Evolutionary conservation across 1,140 invertebrate genomes (phyloP), one percentile per base, ranked within the genome.

Genomic region (Elysia chlorotica): DNA sequence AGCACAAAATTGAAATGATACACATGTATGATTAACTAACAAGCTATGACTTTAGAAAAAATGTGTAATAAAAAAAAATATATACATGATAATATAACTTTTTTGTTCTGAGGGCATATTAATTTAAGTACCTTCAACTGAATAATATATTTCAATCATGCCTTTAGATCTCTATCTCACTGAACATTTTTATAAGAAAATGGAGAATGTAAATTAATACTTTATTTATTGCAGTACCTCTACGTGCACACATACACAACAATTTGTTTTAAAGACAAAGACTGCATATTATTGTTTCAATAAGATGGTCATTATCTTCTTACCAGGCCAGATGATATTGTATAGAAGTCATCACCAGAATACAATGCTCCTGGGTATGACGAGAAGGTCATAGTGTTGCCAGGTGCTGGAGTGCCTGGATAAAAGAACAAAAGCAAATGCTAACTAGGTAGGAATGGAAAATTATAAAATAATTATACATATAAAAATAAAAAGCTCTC

Each of bases 311-410:
- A 41, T 41, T 21, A 71, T 19, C 23, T 41, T 81, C 83, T 78
- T 79, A 92, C 90, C 81, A 94, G 82, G 14, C 92, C 92, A 53
- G 91, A 89, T 14, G 90, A 81, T 2, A 84, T 72, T 0, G 82
- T 33, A 82, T 96, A 97, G 85, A 93, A 96, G 80, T 97, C 96
- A 85, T 98, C 96, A 59, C 93, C 92, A 35, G 95, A 97, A 38
- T 92, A 92, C 0, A 98, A 81, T 0, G 92, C 90, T 21, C 94
- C 96, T 0, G 96, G 95, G 86, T 97, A 98, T 0, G 95, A 93
- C 1, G 95, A 93, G 86, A 96, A 95, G 10, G 91, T 90, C 69
- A 95, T 82, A 6, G 91, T 69, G 14, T 70, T 38, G 0, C 82
- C 84, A 57, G 82, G 77, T 14, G 38, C 56, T 14, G 21, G 33